Evolutionary conservation across 1,140 invertebrate genomes (phyloP).

Genomic region (Tetranychus cinnabarinus): DNA sequence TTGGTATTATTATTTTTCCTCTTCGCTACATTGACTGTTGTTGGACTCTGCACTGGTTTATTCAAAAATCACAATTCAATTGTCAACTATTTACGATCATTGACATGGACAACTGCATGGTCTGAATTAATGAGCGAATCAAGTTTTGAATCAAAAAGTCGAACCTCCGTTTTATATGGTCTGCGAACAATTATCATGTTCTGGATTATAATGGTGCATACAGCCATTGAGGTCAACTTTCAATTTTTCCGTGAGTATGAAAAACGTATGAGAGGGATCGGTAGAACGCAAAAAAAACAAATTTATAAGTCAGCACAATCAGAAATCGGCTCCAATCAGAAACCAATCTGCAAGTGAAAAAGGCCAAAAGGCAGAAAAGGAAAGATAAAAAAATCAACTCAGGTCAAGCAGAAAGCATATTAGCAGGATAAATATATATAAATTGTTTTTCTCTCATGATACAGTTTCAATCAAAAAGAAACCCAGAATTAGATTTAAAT

Average conservation of each 20-base stretch:
- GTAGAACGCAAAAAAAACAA: neutral
- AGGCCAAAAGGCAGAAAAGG: neutral
- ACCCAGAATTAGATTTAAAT: neutral
- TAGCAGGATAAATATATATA: too few relatives aligned
- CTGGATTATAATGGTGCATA: slow-evolving; percentile 10
- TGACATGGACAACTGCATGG: neutral
- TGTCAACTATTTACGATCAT: neutral
- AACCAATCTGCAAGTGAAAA: neutral
- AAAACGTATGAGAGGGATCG: neutral
- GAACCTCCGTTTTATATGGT: slow-evolving; percentile 2
- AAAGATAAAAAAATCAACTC: too few relatives aligned
- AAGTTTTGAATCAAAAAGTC: neutral
- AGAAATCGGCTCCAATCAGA: neutral
- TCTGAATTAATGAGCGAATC: neutral
- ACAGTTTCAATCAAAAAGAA: too few relatives aligned
- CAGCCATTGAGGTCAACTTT: slow-evolving; percentile 5
- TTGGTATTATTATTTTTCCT: neutral
- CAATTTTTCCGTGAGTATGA: slow-evolving; percentile 9
- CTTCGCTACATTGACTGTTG: neutral
- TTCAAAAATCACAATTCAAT: neutral
- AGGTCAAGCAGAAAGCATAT: too few relatives aligned
- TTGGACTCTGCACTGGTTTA: neutral
- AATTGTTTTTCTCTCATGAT: too few relatives aligned
- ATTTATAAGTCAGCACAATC: neutral
- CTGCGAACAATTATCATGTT: slow-evolving; percentile 5